Evolutionary conservation across 2,888 invertebrate genomes (phyloP).

Genomic region (Flabesymbios commensalis): DNA sequence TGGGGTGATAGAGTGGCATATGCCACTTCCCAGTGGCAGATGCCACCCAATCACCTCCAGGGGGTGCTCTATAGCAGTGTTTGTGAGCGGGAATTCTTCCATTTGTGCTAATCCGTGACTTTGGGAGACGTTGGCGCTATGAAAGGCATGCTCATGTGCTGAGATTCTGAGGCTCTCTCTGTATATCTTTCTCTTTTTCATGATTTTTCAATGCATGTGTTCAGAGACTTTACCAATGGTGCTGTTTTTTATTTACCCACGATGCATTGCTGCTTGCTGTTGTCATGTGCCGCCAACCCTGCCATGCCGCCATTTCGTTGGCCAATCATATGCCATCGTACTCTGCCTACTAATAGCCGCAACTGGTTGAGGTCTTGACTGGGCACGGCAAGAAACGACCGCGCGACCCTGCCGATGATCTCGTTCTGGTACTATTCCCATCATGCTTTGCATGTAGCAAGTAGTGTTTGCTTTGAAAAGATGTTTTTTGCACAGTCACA

Average conservation of each 20-base stretch:
- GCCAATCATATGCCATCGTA: constrained; percentile 54
- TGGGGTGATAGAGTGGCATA: no score
- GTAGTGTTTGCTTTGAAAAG: constrained; percentile 42
- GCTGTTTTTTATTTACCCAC: constrained; percentile 60
- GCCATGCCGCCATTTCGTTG: constrained; percentile 45
- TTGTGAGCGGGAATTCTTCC: no score
- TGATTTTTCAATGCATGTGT: no score
- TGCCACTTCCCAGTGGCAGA: no score
- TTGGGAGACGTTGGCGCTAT: no score
- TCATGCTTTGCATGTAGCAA: constrained; percentile 61
- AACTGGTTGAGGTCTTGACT: constrained; percentile 59
- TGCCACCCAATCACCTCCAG: no score
- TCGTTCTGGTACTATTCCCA: constrained; percentile 85
- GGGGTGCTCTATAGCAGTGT: no score
- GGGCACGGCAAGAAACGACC: constrained; percentile 86
- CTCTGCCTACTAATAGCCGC: constrained; percentile 59
- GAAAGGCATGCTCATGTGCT: no score
- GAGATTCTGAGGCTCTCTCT: no score
- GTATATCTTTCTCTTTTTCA: no score
- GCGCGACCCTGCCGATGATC: constrained; percentile 81
- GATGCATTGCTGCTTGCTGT: constrained; percentile 63
- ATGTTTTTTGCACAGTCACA: constrained; percentile 57
- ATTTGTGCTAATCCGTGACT: no score
- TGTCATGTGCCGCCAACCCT: constrained; percentile 60
- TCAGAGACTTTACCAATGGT: constrained; percentile 58